Evolutionary conservation across 1,140 invertebrate genomes (phyloP), one percentile per base, ranked within the genome.

Genomic region (Zaprionus nigranus): DNA sequence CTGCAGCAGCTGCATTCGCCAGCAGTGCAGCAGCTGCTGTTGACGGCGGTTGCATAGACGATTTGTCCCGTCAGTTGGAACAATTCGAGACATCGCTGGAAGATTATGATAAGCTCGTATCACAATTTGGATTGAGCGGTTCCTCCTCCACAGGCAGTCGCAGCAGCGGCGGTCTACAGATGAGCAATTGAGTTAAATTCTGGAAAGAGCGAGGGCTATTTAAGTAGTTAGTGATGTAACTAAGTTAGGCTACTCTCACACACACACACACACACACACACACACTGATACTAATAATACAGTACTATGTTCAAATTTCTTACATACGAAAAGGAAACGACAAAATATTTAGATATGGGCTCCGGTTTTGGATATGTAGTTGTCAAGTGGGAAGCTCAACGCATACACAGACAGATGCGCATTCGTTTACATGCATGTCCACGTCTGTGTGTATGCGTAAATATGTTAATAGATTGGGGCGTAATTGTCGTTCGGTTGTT

Each of bases 31-130:
- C 75, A 3, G 51, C 56, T 20, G 78, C 75, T 4, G 51, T 51
- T 20, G 78, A 79, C 40, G 88, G 88, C 34, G 95, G 96, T 46
- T 46, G 2, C 90, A 93, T 96, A 13, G 94, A 95, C 49, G 95
- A 96, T 81, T 92, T 97, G 7, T 95, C 95, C 3, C 94, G 95
- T 81, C 96, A 97, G 86, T 86, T 97, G 63, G 95, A 96, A 84
- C 94, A 94, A 54, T 97, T 96, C 90, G 96, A 97, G 93, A 95
- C 94, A 2, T 95, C 95, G 79, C 93, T 96, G 82, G 94, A 94
- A 51, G 95, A 96, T 69, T 97, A 96, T 92, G 96, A 97, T 82
- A 94, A 96, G 75, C 92, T 96, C 90, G 93, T 97, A 67, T 95
- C 94, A 68, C 94, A 95, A 26, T 90, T 96, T 24, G 96, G 95